Evolutionary conservation across 2,888 invertebrate species (phyloP), one percentile per base, ranked within the genome.

Genomic region (Tetropium fuscum): DNA sequence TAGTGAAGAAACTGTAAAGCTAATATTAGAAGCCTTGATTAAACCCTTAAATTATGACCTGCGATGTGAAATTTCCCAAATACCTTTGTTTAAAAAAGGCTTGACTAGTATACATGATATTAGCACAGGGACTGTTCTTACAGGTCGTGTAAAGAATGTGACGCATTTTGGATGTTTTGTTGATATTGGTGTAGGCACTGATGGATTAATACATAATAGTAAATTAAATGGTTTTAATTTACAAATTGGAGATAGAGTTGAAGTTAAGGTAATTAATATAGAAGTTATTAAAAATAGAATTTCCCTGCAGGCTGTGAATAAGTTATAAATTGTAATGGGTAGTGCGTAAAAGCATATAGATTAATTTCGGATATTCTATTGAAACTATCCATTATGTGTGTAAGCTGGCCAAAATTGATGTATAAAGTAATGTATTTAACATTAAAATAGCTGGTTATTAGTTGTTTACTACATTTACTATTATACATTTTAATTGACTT

Each of bases 131-230:
- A 85, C 84, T 63, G 78, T 84, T 6, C 80, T 93, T 44, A 90
- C 88, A 45, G 92, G 97, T n/a, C 87, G 90, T 1, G 90, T 97
- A 0, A 87, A 86, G 10, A 97, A 97, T 80, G 89, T 93, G 0
- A 94, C 94, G 0, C 90, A 93, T 63, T 97, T 97, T 80, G 97
- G 97, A 0, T 91, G 92, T 48, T 97, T 97, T 81, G 92, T 96
- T 0, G 97, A 97, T 77, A 87, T 93, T 66, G 94, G 94, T 0
- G 88, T 93, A 0, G 89, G 89, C 15, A 84, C 80, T 45, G 84
- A 88, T 75, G 93, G 90, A 0, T 83, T 94, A 6, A 87, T 94
- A 63, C 93, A 91, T 70, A 81, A 78, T 0, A 90, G 85, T 66
- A 84, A 87, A 45, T 81, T 89, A 76, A 83, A 84, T 4, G 85